These are phyloP conservation scores for Pseudochromis fuscus DNA, from an alignment of 2,797 vertebrate species.

Conservation along the genomic window DNA sequence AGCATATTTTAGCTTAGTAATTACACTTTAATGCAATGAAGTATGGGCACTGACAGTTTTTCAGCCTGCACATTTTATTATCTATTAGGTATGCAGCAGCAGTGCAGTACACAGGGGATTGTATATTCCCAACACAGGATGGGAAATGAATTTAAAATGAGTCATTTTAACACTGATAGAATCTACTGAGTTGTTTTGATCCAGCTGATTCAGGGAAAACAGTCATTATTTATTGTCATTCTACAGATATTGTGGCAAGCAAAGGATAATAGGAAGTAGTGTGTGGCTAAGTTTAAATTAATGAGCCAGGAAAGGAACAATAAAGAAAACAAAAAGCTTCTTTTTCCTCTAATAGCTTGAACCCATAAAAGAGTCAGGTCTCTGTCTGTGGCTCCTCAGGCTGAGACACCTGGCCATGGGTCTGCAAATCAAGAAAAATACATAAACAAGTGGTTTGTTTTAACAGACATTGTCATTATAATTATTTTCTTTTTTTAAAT, in stretches of 20 bases:
- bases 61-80: slow-evolving; percentile 6
- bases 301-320: not conserved
- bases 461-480: not conserved
- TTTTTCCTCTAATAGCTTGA: slow-evolving; percentile 7
- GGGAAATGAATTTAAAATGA: slow-evolving; percentile 1
- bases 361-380: slow-evolving; percentile 2
- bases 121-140: not conserved
- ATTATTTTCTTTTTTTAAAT: not conserved
- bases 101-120: not conserved
- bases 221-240: slow-evolving; percentile 2
- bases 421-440: slow-evolving; percentile 38
- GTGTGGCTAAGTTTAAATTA: not conserved
- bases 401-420: not conserved
- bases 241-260: not conserved
- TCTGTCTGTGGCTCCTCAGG: slow-evolving; percentile 36
- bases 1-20: slow-evolving; percentile 9
- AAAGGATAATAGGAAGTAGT: not conserved
- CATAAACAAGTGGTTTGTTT: not conserved
- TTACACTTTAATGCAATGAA: slow-evolving; percentile 9
- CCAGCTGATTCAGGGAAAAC: not conserved
- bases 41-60: not conserved
- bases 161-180: not conserved
- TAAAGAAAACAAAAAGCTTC: slow-evolving; percentile 10
- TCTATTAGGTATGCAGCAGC: not conserved
- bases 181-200: slow-evolving; percentile 5